A percentile compares a stretch with the other conserved stretches of the same genome.
Evolutionary conservation across 1,140 invertebrate species (phyloP).

Genomic region (Zaprionus ornatus): DNA sequence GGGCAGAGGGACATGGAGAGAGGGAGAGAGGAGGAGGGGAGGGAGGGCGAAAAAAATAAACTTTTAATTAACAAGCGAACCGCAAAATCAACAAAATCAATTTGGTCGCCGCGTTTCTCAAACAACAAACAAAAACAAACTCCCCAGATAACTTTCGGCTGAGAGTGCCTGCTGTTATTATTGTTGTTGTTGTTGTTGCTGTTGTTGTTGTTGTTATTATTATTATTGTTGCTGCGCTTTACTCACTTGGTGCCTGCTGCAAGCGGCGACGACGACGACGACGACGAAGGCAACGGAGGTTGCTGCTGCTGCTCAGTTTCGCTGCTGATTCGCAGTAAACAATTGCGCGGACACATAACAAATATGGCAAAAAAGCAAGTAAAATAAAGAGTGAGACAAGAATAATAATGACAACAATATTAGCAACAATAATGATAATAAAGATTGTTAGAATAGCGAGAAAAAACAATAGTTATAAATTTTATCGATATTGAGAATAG

Average conservation of each 20-base stretch:
- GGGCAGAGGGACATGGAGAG: not conserved
- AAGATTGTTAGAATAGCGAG: not conserved
- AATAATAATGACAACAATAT: conserved; percentile 13
- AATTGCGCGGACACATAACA: conserved; percentile 29
- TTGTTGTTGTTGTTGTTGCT: conserved; percentile 4
- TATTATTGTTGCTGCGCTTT: not conserved
- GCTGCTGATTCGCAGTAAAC: conserved; percentile 22
- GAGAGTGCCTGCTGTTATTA: not conserved
- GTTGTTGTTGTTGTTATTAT: not conserved
- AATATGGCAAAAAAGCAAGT: conserved; percentile 10
- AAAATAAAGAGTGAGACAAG: not conserved
- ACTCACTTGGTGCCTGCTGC: conserved; percentile 26
- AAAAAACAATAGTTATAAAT: not conserved
- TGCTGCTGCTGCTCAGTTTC: conserved; percentile 14
- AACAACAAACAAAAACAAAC: conserved; percentile 23
- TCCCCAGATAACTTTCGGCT: conserved; percentile 21
- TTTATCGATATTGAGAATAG: conserved; percentile 9
- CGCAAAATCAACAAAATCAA: conserved; percentile 47
- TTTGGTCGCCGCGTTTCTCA: conserved; percentile 28
- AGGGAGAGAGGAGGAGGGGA: not conserved
- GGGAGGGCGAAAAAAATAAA: conserved; percentile 5
- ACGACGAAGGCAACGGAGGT: not conserved
- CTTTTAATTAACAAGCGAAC: conserved; percentile 39
- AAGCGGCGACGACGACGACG: conserved; percentile 6
- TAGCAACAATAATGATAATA: not conserved